phyloP scores from a whole-genome alignment of 2,888 invertebrate species.

The Melinopterus prodromus region DNA sequence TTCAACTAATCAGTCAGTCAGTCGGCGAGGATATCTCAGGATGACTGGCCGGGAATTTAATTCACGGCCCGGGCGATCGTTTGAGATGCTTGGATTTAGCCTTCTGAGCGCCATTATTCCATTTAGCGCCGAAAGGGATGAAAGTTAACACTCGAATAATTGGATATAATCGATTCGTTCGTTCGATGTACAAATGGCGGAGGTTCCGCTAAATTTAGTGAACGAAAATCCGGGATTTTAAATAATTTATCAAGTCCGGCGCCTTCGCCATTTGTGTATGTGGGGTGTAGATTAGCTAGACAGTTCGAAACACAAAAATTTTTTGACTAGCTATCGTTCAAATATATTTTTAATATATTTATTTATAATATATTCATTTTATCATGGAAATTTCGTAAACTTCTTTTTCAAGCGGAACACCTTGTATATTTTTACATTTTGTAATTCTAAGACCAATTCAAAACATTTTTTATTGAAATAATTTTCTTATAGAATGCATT shows the following conservation, averaged over 20 bases:
- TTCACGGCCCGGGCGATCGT: neutral
- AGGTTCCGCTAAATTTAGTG: neutral
- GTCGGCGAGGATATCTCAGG: neutral
- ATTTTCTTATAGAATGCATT: too few relatives aligned
- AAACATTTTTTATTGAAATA: too few relatives aligned
- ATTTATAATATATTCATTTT: too few relatives aligned
- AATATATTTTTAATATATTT: too few relatives aligned
- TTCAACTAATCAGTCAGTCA: neutral
- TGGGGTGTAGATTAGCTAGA: too few relatives aligned
- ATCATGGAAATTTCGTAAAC: too few relatives aligned
- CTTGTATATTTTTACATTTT: too few relatives aligned
- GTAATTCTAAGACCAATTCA: too few relatives aligned
- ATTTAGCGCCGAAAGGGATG: neutral
- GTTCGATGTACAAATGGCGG: neutral
- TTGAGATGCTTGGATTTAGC: neutral
- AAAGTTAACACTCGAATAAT: neutral
- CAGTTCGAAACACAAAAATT: too few relatives aligned
- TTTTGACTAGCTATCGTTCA: too few relatives aligned
- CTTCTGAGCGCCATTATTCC: neutral
- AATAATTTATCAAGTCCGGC: neutral
- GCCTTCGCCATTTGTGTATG: too few relatives aligned
- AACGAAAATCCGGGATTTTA: neutral
- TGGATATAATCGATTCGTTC: neutral
- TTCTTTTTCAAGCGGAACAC: too few relatives aligned
- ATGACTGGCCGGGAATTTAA: neutral